Evolutionary conservation across 2,888 invertebrate genomes (phyloP).

Genomic region (Embidobia sp.): DNA sequence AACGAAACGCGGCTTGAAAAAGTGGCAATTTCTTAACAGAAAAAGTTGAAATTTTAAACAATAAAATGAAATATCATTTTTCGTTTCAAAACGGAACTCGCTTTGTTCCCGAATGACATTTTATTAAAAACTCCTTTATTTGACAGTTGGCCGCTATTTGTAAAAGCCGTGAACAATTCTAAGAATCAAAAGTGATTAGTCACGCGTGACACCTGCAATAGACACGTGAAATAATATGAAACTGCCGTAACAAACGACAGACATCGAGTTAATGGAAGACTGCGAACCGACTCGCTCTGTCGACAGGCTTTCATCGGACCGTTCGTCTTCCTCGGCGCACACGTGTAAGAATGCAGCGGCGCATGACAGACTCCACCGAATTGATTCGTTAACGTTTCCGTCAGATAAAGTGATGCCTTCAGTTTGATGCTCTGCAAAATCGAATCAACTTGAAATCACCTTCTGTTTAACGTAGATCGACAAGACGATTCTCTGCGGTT

Average conservation of each 20-base stretch:
- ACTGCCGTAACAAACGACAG: constrained; percentile 67
- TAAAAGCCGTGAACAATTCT: constrained; percentile 50
- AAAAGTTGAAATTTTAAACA: background rate
- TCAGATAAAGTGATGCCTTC: constrained; percentile 45
- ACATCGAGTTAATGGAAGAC: constrained; percentile 62
- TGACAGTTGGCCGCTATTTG: constrained; percentile 42
- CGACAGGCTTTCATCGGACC: constrained; percentile 31
- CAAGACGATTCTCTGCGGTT: constrained; percentile 71
- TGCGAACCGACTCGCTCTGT: constrained; percentile 18
- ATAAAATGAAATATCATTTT: constrained; percentile 18
- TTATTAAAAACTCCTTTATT: constrained; percentile 55
- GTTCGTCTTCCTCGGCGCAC: constrained; percentile 45
- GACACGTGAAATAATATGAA: constrained; percentile 75
- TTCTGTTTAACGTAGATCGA: constrained; percentile 76
- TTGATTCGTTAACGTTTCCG: constrained; percentile 61
- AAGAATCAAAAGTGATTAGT: constrained; percentile 66
- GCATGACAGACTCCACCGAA: constrained; percentile 40
- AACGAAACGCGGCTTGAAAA: no score
- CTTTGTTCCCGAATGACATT: constrained; percentile 39
- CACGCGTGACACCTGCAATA: constrained; percentile 70
- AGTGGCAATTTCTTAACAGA: no score
- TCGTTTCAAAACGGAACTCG: constrained; percentile 17
- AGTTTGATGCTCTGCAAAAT: constrained; percentile 54
- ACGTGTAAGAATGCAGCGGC: constrained; percentile 56
- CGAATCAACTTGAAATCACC: constrained; percentile 69